These are phyloP conservation scores for Meles meles DNA, from an alignment of 2,113 vertebrate genomes.

Conservation along the genomic window DNA sequence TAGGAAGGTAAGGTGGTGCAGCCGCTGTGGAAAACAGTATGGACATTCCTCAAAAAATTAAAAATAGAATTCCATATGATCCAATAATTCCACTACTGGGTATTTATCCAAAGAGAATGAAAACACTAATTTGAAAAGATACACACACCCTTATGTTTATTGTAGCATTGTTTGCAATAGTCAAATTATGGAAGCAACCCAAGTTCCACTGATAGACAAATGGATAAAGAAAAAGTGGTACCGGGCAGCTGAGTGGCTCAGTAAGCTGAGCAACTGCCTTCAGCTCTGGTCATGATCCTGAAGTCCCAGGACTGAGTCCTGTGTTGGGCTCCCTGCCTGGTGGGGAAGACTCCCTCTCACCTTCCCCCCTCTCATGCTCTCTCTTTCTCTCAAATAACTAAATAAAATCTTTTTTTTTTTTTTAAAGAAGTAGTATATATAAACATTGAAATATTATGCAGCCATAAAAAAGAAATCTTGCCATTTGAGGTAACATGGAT, in stretches of 20 bases:
- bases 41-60: background rate
- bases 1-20: background rate
- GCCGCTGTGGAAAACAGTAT: background rate
- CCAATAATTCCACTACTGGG: background rate
- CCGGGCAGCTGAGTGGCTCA: no score
- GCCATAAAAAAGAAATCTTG: background rate
- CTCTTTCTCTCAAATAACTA: no score
- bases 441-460: background rate
- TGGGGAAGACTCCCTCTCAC: no score
- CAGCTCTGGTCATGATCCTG: no score
- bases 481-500: background rate
- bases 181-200: background rate
- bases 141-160: background rate
- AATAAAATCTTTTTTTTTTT: no score
- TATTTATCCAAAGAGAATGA: background rate
- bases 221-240: background rate
- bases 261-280: no score
- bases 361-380: no score
- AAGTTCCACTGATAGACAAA: background rate
- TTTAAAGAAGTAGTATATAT: background rate
- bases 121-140: background rate
- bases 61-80: background rate
- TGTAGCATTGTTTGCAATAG: background rate
- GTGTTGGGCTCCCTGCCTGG: no score
- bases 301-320: no score